Evolutionary conservation across 2,797 vertebrate species (phyloP).

Genomic region (Syngnathus rostellatus): DNA sequence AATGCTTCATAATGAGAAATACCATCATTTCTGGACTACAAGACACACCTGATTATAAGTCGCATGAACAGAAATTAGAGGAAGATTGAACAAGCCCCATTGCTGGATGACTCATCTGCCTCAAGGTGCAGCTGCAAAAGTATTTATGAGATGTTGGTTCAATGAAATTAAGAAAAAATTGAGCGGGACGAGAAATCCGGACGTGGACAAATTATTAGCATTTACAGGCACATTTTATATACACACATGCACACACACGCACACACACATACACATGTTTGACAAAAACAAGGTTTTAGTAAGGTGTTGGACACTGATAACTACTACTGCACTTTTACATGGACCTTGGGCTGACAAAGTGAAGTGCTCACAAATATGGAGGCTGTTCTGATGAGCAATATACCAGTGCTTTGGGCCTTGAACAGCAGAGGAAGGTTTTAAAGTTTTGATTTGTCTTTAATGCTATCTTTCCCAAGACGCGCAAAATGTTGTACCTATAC

Average conservation of each 20-base stretch:
- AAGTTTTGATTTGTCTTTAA: not conserved
- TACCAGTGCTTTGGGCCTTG: not conserved
- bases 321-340: not conserved
- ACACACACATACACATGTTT: not conserved
- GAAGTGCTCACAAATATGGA: not conserved
- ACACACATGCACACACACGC: not conserved
- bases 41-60: too few species aligned
- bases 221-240: conserved; percentile 17
- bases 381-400: not conserved
- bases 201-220: conserved; percentile 27
- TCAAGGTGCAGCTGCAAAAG: conserved; percentile 48
- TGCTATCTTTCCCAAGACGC: too few species aligned
- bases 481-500: too few species aligned
- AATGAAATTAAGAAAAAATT: conserved; percentile 28
- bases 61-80: too few species aligned
- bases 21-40: conserved; percentile 33
- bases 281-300: not conserved
- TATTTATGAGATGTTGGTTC: conserved; percentile 58
- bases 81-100: not conserved
- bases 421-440: not conserved
- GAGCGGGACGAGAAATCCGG: conserved; percentile 33
- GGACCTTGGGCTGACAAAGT: not conserved
- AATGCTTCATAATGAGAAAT: conserved; percentile 58
- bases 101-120: conserved; percentile 38
- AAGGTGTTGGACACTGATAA: not conserved